Conservation (phyloP, 2,113 vertebrate species). For the Sinocyclocheilus anophthalmus region DNA sequence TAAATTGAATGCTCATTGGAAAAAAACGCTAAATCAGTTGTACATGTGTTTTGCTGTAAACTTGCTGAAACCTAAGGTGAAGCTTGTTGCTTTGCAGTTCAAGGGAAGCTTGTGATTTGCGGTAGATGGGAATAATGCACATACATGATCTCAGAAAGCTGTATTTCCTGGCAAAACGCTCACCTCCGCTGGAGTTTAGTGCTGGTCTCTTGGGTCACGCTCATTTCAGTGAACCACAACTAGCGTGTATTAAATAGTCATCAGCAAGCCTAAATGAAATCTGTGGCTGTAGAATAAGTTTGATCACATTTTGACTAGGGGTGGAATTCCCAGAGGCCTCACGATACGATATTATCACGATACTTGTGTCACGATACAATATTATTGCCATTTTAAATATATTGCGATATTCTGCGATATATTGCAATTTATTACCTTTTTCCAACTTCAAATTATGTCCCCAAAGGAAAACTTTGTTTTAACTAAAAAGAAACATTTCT, state of each 20-base stretch:
- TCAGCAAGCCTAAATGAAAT: background rate
- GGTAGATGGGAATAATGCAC: constrained; percentile 13
- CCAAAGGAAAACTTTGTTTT: no score
- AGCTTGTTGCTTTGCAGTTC: constrained; percentile 23
- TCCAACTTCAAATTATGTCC: no score
- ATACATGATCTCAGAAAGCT: constrained; percentile 23
- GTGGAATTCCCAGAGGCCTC: no score
- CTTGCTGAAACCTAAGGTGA: constrained; percentile 17
- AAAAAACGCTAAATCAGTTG: constrained; percentile 20
- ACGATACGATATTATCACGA: no score
- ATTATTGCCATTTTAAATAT: no score
- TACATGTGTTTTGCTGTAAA: constrained; percentile 42
- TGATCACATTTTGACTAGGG: background rate
- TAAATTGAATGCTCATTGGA: constrained; percentile 32
- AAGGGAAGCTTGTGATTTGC: constrained; percentile 32
- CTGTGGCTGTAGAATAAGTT: background rate
- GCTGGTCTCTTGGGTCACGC: background rate
- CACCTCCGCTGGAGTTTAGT: constrained; percentile 13
- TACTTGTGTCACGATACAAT: no score
- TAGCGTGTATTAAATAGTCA: background rate
- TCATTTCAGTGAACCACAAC: constrained; percentile 2
- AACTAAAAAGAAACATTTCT: no score
- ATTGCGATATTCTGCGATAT: no score
- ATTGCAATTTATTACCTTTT: no score
- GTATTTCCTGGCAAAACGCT: constrained; percentile 9